Conservation (phyloP, 2,888 invertebrate genomes). For the Ectemnius cavifrons region DNA sequence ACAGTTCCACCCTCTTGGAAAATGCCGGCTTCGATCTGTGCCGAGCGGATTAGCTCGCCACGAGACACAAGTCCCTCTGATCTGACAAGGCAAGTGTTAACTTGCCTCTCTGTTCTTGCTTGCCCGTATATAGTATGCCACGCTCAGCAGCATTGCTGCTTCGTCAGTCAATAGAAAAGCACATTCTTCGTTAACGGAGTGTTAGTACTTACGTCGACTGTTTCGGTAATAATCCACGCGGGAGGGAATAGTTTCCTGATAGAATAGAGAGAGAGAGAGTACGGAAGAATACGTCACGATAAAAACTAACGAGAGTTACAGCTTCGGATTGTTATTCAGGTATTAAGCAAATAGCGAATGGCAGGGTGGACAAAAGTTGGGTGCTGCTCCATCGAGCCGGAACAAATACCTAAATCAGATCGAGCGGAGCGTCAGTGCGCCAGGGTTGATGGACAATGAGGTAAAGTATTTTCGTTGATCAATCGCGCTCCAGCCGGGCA, state of each 20-base stretch:
- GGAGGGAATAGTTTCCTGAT: too few species aligned
- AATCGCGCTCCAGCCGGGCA: conserved; percentile 17
- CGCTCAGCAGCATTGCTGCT: too few species aligned
- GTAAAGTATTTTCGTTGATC: conserved; percentile 26
- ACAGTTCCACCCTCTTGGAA: conserved; percentile 30
- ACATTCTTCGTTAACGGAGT: too few species aligned
- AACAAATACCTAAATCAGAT: background rate
- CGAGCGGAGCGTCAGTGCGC: background rate
- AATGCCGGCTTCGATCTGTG: conserved; percentile 24
- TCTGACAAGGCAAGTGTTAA: conserved; percentile 32
- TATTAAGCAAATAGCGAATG: too few species aligned
- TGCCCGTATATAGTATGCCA: background rate
- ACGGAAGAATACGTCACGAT: too few species aligned
- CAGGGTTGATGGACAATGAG: conserved; percentile 24
- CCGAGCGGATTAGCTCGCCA: conserved; percentile 19
- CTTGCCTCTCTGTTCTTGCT: conserved; percentile 17
- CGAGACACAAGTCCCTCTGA: conserved; percentile 6
- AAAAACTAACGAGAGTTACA: too few species aligned
- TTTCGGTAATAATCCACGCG: too few species aligned
- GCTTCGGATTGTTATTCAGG: too few species aligned
- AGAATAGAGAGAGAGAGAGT: too few species aligned
- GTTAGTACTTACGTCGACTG: too few species aligned
- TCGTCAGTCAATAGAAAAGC: too few species aligned
- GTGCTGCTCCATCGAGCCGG: background rate
- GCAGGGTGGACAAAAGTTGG: too few species aligned